Evolutionary conservation across 2,113 vertebrate species (phyloP).

Genomic region (Tonatia bakeri): DNA sequence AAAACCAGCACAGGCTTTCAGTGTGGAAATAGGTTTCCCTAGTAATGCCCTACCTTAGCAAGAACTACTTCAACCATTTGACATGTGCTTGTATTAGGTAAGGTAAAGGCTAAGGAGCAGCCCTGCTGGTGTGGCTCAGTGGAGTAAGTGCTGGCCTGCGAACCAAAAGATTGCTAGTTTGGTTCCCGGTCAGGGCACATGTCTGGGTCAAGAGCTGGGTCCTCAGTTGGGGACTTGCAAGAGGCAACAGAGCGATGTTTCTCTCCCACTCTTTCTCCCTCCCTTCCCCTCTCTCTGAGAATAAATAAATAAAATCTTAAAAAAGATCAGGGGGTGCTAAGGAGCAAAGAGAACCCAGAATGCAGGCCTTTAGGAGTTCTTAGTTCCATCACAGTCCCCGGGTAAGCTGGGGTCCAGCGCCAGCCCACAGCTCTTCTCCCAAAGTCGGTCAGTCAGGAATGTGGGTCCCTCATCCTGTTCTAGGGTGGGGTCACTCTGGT

Average conservation of each 20-base stretch:
- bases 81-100: background rate
- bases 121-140: too few species aligned
- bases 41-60: background rate
- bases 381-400: too few species aligned
- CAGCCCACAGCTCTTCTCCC: background rate
- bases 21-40: background rate
- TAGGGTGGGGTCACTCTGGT: background rate
- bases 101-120: background rate
- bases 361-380: background rate
- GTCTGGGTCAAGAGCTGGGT: too few species aligned
- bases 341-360: background rate
- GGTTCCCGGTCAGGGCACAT: too few species aligned
- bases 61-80: background rate
- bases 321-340: background rate
- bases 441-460: background rate
- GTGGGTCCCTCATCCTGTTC: background rate
- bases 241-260: too few species aligned
- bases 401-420: background rate
- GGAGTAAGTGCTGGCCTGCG: too few species aligned
- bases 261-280: too few species aligned
- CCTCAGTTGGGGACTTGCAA: too few species aligned
- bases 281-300: too few species aligned
- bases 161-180: too few species aligned
- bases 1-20: background rate
- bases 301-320: too few species aligned